These are phyloP conservation scores for Distichodus sexfasciatus DNA, from an alignment of 2,797 vertebrate species.

Conservation along the genomic window DNA sequence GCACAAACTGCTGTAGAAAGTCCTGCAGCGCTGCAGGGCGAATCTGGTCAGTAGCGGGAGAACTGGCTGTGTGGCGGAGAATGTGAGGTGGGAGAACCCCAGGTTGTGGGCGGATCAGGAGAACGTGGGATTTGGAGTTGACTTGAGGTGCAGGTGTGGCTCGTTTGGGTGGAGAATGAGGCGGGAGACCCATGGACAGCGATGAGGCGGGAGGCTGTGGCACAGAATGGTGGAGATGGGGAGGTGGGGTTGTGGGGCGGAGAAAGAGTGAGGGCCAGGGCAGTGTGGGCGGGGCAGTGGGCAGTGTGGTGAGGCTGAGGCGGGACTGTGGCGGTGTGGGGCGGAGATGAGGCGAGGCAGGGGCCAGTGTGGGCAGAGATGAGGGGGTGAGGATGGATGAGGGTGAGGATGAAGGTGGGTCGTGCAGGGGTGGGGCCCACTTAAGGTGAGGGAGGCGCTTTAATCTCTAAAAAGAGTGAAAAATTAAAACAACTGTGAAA, in stretches of 20 bases:
- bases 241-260: constrained; percentile 35
- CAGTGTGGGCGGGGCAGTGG: too few relatives aligned
- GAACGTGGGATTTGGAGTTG: too few relatives aligned
- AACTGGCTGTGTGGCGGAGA: neutral
- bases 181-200: too few relatives aligned
- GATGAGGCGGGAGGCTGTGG: constrained; percentile 21
- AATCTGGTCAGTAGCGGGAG: too few relatives aligned
- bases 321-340: constrained; percentile 34
- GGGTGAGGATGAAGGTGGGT: too few relatives aligned
- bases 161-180: neutral
- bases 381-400: neutral
- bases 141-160: neutral
- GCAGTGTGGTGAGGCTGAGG: neutral
- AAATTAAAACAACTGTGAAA: neutral
- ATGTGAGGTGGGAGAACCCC: too few relatives aligned
- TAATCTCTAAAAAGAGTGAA: constrained; percentile 30
- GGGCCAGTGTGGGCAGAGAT: neutral
- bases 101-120: too few relatives aligned
- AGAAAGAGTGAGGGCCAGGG: too few relatives aligned
- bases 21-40: too few relatives aligned
- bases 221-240: neutral
- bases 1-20: constrained; percentile 39
- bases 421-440: constrained; percentile 14
- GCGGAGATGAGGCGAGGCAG: neutral
- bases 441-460: constrained; percentile 14